A percentile compares a stretch with the other conserved stretches of the same genome.
These are phyloP conservation scores for Nymphalis urticae DNA, from an alignment of 2,888 invertebrate genomes.

Conservation along the genomic window DNA sequence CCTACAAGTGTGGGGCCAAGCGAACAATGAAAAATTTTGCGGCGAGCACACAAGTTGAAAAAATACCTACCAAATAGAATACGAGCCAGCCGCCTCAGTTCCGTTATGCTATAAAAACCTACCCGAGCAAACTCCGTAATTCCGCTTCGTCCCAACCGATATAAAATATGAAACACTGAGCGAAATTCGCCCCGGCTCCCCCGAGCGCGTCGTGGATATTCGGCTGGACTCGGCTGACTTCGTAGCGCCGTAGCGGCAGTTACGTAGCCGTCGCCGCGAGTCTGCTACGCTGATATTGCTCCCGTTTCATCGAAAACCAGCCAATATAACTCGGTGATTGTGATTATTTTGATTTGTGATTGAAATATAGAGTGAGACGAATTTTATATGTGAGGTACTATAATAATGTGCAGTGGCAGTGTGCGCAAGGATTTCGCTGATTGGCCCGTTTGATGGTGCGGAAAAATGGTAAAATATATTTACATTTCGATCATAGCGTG, in stretches of 20 bases:
- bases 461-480: constrained; percentile 72
- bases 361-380: constrained; percentile 44
- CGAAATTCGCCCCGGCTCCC: constrained; percentile 65
- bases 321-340: constrained; percentile 60
- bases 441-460: constrained; percentile 64
- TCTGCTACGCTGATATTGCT: constrained; percentile 48
- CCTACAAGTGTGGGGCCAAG: constrained; percentile 58
- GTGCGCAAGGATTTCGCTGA: constrained; percentile 50
- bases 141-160: constrained; percentile 72
- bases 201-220: constrained; percentile 52
- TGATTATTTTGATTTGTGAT: constrained; percentile 55
- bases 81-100: constrained; percentile 62
- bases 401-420: constrained; percentile 64
- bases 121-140: constrained; percentile 78
- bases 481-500: constrained; percentile 52
- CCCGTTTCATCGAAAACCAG: constrained; percentile 37
- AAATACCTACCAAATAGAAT: constrained; percentile 70
- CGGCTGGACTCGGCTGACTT: constrained; percentile 57
- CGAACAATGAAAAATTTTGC: constrained; percentile 71
- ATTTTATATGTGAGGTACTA: constrained; percentile 53
- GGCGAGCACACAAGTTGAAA: constrained; percentile 58
- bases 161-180: constrained; percentile 81
- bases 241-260: constrained; percentile 77
- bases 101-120: constrained; percentile 73
- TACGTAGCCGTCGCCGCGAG: constrained; percentile 54